Percentiles rank a stretch among this genome's conserved stretches.
These are phyloP conservation scores for Aurelia aurita complex sp. Pacific DNA, from an alignment of 30 jellyfish, hydroid and myxozoan genomes.

Conservation along the genomic window DNA sequence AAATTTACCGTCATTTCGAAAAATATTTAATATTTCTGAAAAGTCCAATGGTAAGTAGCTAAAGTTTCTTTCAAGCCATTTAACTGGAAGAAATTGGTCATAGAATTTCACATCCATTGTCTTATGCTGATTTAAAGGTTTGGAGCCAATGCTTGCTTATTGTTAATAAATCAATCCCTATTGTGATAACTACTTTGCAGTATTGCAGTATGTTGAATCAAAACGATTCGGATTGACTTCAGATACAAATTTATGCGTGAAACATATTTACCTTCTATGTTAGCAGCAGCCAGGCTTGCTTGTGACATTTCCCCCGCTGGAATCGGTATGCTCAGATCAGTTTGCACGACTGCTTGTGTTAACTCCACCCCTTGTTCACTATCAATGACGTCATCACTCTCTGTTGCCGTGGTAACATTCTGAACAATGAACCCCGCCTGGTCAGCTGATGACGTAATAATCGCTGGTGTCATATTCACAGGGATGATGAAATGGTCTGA, in stretches of 20 bases:
- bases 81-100: no score
- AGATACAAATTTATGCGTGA: neutral
- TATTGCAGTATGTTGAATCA: no score
- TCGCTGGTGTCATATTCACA: conserved; percentile 59
- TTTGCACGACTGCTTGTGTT: conserved; percentile 81
- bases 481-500: conserved; percentile 71
- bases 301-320: conserved; percentile 62
- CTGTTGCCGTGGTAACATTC: conserved; percentile 45
- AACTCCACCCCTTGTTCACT: conserved; percentile 55
- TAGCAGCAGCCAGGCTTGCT: conserved; percentile 59
- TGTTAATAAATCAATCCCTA: no score
- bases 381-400: conserved; percentile 19
- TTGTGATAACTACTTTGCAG: no score
- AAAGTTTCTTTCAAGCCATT: no score
- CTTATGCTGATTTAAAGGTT: no score
- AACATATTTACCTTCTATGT: conserved; percentile 51
- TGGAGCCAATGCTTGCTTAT: no score
- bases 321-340: conserved; percentile 78
- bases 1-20: no score
- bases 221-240: no score
- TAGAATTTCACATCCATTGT: no score
- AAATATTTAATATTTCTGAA: no score
- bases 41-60: no score
- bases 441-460: conserved; percentile 49
- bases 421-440: conserved; percentile 69